Conservation (phyloP, 2,113 vertebrate species). For the Tragulus kanchil region DNA sequence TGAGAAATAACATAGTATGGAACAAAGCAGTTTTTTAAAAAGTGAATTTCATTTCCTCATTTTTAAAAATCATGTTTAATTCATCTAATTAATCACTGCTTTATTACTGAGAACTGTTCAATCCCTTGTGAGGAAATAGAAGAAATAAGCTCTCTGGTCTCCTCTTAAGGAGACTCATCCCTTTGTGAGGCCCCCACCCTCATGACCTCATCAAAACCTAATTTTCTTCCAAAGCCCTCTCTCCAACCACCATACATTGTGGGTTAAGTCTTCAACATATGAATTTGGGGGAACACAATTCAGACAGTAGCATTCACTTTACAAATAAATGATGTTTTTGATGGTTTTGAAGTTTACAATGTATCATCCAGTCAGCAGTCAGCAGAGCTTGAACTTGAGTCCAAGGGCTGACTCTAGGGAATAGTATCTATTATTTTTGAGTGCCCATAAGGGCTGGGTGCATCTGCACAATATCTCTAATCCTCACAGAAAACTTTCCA, state of each 20-base stretch:
- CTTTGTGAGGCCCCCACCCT: background rate
- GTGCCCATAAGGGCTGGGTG: background rate
- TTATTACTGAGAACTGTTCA: slow-evolving; percentile 12
- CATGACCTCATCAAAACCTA: background rate
- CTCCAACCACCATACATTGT: background rate
- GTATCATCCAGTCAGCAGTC: background rate
- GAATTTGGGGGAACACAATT: background rate
- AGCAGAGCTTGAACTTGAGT: background rate
- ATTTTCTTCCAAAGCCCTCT: background rate
- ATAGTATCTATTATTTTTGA: slow-evolving; percentile 31
- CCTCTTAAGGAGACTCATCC: background rate
- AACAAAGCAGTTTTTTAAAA: slow-evolving; percentile 44
- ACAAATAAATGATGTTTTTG: slow-evolving; percentile 49
- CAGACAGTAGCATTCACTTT: background rate
- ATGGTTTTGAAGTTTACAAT: background rate
- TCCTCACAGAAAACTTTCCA: slow-evolving; percentile 20
- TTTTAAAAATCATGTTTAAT: background rate
- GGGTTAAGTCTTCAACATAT: background rate
- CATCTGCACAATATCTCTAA: background rate
- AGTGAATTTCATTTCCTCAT: background rate
- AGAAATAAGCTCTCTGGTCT: background rate
- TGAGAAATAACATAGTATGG: background rate
- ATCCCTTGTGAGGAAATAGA: too few relatives aligned
- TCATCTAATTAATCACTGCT: background rate
- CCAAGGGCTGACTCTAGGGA: background rate